These are phyloP conservation scores for Lutjanus erythropterus DNA, from an alignment of 2,113 vertebrate genomes.

Conservation along the genomic window DNA sequence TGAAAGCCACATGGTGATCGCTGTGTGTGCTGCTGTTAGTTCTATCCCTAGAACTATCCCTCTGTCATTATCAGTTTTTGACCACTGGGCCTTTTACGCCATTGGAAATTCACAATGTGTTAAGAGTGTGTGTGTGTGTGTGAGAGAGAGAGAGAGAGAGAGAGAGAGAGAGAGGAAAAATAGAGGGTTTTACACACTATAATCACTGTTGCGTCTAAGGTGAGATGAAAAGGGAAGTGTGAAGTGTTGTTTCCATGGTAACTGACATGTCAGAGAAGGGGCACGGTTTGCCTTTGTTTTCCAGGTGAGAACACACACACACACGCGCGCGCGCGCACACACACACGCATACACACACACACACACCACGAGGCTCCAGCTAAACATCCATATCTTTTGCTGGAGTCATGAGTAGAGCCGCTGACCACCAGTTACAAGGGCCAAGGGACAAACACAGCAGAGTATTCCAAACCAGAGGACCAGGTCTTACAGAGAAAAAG, in stretches of 20 bases:
- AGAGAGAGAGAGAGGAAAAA: too few relatives aligned
- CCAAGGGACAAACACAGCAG: neutral
- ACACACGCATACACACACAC: constrained; percentile 6
- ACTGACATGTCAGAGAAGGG: constrained; percentile 54
- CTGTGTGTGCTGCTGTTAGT: neutral
- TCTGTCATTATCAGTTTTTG: constrained; percentile 9
- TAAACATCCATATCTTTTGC: constrained; percentile 5
- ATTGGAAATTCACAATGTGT: neutral
- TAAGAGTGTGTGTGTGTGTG: constrained; percentile 14
- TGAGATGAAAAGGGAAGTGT: constrained; percentile 48
- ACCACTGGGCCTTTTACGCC: neutral
- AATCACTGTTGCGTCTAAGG: constrained; percentile 41
- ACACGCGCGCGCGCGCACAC: constrained; percentile 20
- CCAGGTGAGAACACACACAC: constrained; percentile 33
- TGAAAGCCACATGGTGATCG: neutral
- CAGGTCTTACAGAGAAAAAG: constrained; percentile 1
- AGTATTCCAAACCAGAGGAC: neutral
- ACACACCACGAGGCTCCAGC: neutral
- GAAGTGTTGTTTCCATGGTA: constrained; percentile 73
- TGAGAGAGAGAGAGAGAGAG: neutral
- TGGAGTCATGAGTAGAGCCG: neutral
- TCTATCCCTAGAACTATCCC: constrained; percentile 7
- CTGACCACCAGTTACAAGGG: neutral
- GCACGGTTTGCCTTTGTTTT: constrained; percentile 30
- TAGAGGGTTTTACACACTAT: constrained; percentile 5